Conservation (phyloP, 2,113 vertebrate genomes). For the Platichthys flesus region DNA sequence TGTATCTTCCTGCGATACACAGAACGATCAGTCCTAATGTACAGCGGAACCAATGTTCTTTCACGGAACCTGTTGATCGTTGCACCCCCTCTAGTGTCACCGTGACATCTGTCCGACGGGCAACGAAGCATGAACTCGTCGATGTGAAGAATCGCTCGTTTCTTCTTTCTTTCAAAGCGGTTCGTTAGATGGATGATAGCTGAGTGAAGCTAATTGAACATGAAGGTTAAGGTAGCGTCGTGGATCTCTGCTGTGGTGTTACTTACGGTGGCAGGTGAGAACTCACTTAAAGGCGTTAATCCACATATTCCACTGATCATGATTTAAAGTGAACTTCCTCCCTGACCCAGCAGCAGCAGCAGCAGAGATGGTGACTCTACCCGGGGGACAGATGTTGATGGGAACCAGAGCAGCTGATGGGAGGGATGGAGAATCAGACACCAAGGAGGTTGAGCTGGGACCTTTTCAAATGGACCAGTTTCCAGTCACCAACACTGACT, state of each 20-base stretch:
- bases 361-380: conserved; percentile 81
- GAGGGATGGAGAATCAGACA: conserved; percentile 83
- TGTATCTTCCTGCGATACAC: too few relatives aligned
- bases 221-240: not conserved
- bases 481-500: conserved; percentile 90
- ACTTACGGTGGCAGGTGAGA: conserved; percentile 55
- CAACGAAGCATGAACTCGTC: too few relatives aligned
- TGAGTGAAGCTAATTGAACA: not conserved
- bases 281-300: not conserved
- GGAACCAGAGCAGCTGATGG: conserved; percentile 82
- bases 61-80: conserved; percentile 22
- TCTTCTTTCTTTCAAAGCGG: not conserved
- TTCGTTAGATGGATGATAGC: not conserved
- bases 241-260: conserved; percentile 30
- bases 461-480: conserved; percentile 87
- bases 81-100: conserved; percentile 18
- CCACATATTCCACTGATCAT: not conserved
- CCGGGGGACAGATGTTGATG: conserved; percentile 86
- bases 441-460: conserved; percentile 77
- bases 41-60: conserved; percentile 30
- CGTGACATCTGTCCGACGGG: conserved; percentile 26
- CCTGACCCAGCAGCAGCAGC: conserved; percentile 53
- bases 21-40: not conserved
- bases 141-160: not conserved
- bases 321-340: not conserved